Conservation (phyloP, 2,888 invertebrate genomes). For the Netelia inedita region DNA sequence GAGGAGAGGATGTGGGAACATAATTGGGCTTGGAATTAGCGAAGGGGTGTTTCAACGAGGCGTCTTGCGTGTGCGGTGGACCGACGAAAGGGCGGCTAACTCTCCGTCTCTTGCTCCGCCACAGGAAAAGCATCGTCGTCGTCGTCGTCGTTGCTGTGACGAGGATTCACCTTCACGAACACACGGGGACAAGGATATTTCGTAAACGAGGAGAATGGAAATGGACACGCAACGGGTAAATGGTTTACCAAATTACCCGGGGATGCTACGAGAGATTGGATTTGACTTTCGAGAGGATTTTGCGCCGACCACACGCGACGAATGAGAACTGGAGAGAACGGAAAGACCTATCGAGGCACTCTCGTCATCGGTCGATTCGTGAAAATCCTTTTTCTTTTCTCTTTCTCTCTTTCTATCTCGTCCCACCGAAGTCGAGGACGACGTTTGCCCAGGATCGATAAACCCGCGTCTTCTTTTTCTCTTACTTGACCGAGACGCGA, state of each 20-base stretch:
- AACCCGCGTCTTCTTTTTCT: background rate
- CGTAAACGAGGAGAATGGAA: slow-evolving; percentile 77
- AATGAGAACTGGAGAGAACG: slow-evolving; percentile 2
- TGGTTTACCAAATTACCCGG: slow-evolving; percentile 79
- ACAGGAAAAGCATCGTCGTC: slow-evolving; percentile 27
- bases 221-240: slow-evolving; percentile 78
- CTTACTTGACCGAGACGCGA: background rate
- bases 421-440: slow-evolving; percentile 21
- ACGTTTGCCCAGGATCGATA: background rate
- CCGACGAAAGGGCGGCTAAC: slow-evolving; percentile 71
- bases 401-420: slow-evolving; percentile 29
- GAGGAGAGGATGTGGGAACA: slow-evolving; percentile 72
- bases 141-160: slow-evolving; percentile 60
- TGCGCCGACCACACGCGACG: slow-evolving; percentile 46
- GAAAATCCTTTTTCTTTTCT: slow-evolving; percentile 68
- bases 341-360: slow-evolving; percentile 31
- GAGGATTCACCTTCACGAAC: slow-evolving; percentile 32
- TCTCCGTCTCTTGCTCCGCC: slow-evolving; percentile 44
- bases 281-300: slow-evolving; percentile 76
- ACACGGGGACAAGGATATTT: slow-evolving; percentile 71
- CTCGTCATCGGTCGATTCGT: slow-evolving; percentile 74
- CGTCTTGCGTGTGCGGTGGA: slow-evolving; percentile 78
- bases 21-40: slow-evolving; percentile 81
- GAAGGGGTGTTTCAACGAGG: slow-evolving; percentile 75
- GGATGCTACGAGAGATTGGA: slow-evolving; percentile 78